Evolutionary conservation across 1,140 invertebrate genomes (phyloP).

Genomic region (Bombus polaris): DNA sequence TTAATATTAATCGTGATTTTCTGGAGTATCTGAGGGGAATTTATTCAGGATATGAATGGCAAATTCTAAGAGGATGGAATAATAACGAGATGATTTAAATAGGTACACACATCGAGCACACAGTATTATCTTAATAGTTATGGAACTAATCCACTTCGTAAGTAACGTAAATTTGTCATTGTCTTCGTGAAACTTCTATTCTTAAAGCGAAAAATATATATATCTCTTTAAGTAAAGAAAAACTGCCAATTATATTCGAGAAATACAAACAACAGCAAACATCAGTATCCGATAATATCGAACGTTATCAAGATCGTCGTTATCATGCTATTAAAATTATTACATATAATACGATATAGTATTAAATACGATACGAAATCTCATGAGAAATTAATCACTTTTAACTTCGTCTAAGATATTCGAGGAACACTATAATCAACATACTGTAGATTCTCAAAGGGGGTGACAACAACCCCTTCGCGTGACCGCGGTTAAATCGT

Average conservation of each 20-base stretch:
- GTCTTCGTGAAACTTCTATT: background rate
- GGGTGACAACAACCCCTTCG: constrained; percentile 23
- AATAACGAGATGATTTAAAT: background rate
- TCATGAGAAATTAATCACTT: background rate
- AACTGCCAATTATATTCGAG: too few species aligned
- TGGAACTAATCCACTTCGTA: background rate
- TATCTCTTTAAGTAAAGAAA: too few species aligned
- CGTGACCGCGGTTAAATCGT: constrained; percentile 66
- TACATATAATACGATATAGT: background rate
- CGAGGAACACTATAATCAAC: too few species aligned
- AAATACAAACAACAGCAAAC: too few species aligned
- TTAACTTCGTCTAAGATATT: background rate
- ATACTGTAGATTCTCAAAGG: background rate
- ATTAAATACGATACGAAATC: background rate
- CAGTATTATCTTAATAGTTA: background rate
- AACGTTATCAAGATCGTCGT: too few species aligned
- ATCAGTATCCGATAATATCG: too few species aligned
- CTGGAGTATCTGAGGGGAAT: background rate
- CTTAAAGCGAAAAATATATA: too few species aligned
- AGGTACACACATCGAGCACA: background rate
- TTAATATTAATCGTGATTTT: background rate
- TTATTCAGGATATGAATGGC: background rate
- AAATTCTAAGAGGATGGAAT: background rate
- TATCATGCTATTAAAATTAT: too few species aligned
- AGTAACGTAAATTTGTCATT: background rate